Evolutionary conservation across 2,888 invertebrate genomes (phyloP), one percentile per base, ranked within the genome.

Genomic region (Rhagophthalmus giganteus): DNA sequence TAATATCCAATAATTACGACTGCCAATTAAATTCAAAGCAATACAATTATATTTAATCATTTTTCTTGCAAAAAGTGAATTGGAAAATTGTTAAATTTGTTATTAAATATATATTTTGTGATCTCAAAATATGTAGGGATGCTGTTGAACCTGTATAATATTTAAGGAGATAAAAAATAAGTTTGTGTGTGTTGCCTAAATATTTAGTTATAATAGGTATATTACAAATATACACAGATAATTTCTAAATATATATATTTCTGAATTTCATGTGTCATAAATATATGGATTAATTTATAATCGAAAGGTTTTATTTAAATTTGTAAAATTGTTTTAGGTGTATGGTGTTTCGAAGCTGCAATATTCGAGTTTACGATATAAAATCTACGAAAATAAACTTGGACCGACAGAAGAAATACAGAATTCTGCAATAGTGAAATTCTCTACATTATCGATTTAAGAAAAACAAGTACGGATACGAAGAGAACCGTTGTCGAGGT

Each of bases 261-360:
- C 74, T 72, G 71, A 74, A 74, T 71, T 73, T 74, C 72, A 74
- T 72, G 74, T 74, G 73, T 74, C 74, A 74, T 73, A 72, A 37
- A 72, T 72, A 73, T 71, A 70, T 66, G 68, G 71, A 72, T 72
- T 73, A 71, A 73, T 73, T 74, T 74, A 71, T 74, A 70, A 52
- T n/a, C 34, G 46, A 32, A 16, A 11, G 12, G 31, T 32, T 48
- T 28, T 47, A 14, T 33, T 30, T 30, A 16, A n/a, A n/a, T n/a
- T n/a, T n/a, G n/a, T n/a, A n/a, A n/a, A n/a, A n/a, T n/a, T n/a
- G n/a, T n/a, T n/a, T n/a, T n/a, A n/a, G n/a, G n/a, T n/a, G n/a
- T n/a, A n/a, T n/a, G n/a, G n/a, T n/a, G n/a, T n/a, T n/a, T n/a
- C n/a, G n/a, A n/a, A n/a, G n/a, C n/a, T n/a, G n/a, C n/a, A n/a